These are phyloP conservation scores for Apodemia mormo DNA, from an alignment of 2,888 invertebrate genomes.

Conservation along the genomic window DNA sequence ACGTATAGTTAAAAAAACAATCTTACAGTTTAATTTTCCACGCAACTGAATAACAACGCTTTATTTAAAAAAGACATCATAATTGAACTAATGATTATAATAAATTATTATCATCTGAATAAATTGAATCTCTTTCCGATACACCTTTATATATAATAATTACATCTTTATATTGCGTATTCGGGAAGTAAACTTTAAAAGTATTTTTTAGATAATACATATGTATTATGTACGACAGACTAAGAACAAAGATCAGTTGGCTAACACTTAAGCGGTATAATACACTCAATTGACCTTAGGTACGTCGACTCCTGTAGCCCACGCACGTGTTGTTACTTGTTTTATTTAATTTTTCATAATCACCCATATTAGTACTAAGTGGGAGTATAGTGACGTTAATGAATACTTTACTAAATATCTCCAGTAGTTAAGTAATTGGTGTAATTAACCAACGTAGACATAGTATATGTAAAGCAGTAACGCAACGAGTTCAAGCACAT, in stretches of 20 bases:
- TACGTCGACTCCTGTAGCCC: slow-evolving; percentile 47
- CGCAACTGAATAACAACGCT: too few relatives aligned
- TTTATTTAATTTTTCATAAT: slow-evolving; percentile 70
- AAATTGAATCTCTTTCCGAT: too few relatives aligned
- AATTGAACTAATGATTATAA: too few relatives aligned
- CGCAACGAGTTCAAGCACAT: too few relatives aligned
- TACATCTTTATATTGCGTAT: too few relatives aligned
- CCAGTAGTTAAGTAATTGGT: slow-evolving; percentile 6
- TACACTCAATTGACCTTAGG: slow-evolving; percentile 29
- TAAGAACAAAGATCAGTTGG: slow-evolving; percentile 2
- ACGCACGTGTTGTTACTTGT: slow-evolving; percentile 54
- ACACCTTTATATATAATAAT: too few relatives aligned
- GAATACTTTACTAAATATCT: slow-evolving; percentile 13
- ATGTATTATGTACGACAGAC: background rate
- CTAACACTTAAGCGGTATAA: slow-evolving; percentile 26
- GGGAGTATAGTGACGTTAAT: slow-evolving; percentile 23
- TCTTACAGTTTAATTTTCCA: too few relatives aligned
- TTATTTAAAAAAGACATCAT: too few relatives aligned
- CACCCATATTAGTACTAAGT: slow-evolving; percentile 53
- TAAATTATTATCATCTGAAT: too few relatives aligned
- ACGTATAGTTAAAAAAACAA: too few relatives aligned
- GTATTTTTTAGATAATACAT: background rate
- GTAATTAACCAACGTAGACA: background rate
- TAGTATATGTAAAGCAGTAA: too few relatives aligned
- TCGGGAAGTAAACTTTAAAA: too few relatives aligned